Evolutionary conservation across 1,140 invertebrate genomes (phyloP).

Genomic region (Sipha flava): DNA sequence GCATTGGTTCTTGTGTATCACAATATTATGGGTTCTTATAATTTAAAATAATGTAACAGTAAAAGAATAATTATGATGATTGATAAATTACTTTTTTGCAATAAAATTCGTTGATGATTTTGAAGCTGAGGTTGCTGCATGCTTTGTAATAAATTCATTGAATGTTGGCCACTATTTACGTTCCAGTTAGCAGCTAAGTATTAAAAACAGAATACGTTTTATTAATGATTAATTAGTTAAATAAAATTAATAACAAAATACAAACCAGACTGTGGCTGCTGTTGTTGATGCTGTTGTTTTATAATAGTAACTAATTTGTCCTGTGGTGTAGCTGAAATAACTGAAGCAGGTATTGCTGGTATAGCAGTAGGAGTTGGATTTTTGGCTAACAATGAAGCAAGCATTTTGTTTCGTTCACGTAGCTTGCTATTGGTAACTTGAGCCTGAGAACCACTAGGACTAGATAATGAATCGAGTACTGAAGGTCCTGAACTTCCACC

Average conservation of each 20-base stretch:
- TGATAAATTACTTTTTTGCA: background rate
- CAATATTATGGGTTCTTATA: too few relatives aligned
- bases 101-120: background rate
- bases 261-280: conserved; percentile 39
- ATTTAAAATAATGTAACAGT: too few relatives aligned
- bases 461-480: background rate
- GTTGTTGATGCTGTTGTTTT: conserved; percentile 35
- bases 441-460: conserved; percentile 34
- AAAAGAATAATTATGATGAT: background rate
- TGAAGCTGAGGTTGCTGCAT: background rate
- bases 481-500: background rate
- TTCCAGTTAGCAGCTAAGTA: background rate
- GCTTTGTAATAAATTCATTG: background rate
- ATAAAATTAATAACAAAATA: background rate
- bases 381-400: conserved; percentile 71
- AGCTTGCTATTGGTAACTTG: conserved; percentile 54
- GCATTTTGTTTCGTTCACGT: conserved; percentile 76
- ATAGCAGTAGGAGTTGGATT: conserved; percentile 60
- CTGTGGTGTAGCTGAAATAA: conserved; percentile 57
- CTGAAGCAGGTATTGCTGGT: conserved; percentile 55
- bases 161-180: background rate
- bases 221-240: background rate
- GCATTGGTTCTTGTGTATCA: too few relatives aligned
- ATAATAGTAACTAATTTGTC: conserved; percentile 48
- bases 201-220: background rate